Base-by-base conservation (phyloP, 2,888 invertebrate genomes). In the Caenorhabditis sinica region DNA sequence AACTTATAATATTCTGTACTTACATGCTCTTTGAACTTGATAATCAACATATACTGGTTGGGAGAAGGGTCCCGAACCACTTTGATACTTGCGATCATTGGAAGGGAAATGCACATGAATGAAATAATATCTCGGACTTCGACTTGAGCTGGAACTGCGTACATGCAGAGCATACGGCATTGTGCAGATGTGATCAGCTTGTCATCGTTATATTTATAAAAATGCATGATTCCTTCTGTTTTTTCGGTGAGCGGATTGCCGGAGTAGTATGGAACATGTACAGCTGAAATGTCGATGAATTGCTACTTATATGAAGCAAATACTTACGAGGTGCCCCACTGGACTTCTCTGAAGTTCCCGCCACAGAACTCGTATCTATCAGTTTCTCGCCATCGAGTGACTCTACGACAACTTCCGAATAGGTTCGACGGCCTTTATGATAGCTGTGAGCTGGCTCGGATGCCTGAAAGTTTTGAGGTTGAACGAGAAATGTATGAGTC, bases 161-260 rank as follows among this genome's bases (percentile, higher is more conserved):
- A 93, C 87, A 98, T 95, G 91, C 97, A 97, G 3, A 98, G 94
- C 82, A 96, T 96, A 91, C 96, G 95, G 72, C 97, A 97, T 58
- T 95, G 93, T 33, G 95, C 88, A 4, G 91, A 88, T 36, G 91
- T 92, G 0, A 77, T 81, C 25, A 85, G 45, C n/a, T 75, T 75
- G 23, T 88, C 87, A 43, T 87, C 86, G 28, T 97, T 97, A 93
- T 98, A 97, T 93, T 98, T 98, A 93, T 97, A 98, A 25, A 99
- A 94, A 94, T 99, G 99, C 80, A 99, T 94, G 63, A 99, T 96
- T 51, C 99, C 99, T 93, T 97, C 97, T 0, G 97, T 97, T 45
- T 97, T 96, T 94, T 99, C 98, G 0, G 98, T 97, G 91, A 96
- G 95, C 0, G 98, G 98, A 94, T 99, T 99, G 4, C 99, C 99